Base-by-base conservation (phyloP, 2,797 vertebrate genomes). In the Antennarius maculatus region DNA sequence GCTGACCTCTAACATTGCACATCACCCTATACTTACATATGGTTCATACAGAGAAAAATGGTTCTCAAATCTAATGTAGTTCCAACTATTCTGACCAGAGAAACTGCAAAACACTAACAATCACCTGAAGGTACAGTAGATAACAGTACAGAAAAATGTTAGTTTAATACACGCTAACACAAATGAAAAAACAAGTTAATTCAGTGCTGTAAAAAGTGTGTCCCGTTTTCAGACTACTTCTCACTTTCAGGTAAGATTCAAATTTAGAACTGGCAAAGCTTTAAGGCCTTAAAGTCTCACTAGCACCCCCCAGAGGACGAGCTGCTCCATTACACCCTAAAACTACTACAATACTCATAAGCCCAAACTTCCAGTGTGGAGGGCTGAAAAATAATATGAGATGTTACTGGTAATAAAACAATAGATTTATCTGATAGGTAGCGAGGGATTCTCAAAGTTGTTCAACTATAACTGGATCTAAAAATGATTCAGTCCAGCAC, bases 1-100 rank as follows among this genome's bases (percentile, higher is more conserved):
- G 37, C 37, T n/a, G n/a, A 70, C 28, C 17, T 60, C 69, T 45
- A 47, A 73, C 76, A 90, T 88, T 89, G 86, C 88, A 89, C 87
- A 29, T 80, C 60, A 69, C 81, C 85, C 50, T 66, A 70, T 5
- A 66, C 63, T 34, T 34, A 34, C 31, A 34, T 34, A 34, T 12
- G 31, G 1, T 1, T 61, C 18, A 39, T 8, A 10, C 37, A 39
- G 37, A 39, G 2, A 39, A 39, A 39, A 6, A 39, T 9, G 7
- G 2, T 34, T 34, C 31, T 6, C 5, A 39, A 39, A 8, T 51
- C 17, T 48, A 42, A 48, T 2, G 16, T 34, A 28, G 4, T 3
- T 31, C 9, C 2, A 16, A 23, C n/a, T 52, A 27, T 34, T 37
- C 10, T 8, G 31, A 50, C 27, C 10, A 27, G 42, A 42, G 4